phyloP scores from a whole-genome alignment of 53 echinoderm and acorn worm genomes.

The Crossaster papposus region DNA sequence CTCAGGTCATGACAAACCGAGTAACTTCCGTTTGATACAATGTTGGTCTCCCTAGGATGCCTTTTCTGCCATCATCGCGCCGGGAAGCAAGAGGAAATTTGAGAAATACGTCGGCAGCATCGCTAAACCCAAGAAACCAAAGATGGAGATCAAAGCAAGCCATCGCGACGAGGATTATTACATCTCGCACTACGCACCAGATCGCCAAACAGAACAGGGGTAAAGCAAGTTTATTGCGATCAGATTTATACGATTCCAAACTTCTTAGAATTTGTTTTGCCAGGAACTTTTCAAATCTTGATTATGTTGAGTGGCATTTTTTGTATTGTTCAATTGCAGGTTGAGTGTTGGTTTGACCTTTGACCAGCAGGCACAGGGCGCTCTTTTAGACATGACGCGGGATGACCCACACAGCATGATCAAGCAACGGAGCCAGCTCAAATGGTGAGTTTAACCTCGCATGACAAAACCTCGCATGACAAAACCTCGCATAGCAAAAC shows the following conservation, averaged over 20 bases:
- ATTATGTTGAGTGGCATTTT: neutral
- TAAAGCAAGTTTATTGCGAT: conserved; percentile 37
- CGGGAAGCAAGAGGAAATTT: conserved; percentile 70
- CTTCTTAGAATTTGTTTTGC: neutral
- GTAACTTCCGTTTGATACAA: neutral
- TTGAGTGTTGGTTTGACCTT: conserved; percentile 80
- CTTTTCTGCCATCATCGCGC: conserved; percentile 71
- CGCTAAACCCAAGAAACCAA: conserved; percentile 57
- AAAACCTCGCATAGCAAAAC: no score
- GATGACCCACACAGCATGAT: conserved; percentile 78
- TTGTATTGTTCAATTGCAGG: conserved; percentile 38
- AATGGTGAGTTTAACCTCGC: conserved; percentile 60
- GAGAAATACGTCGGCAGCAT: conserved; percentile 29
- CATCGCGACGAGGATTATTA: conserved; percentile 85
- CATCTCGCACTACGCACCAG: conserved; percentile 82
- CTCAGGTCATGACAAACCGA: neutral
- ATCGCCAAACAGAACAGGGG: conserved; percentile 88
- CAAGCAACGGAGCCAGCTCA: conserved; percentile 65
- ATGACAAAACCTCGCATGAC: neutral
- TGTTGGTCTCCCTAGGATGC: conserved; percentile 58
- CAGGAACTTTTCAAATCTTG: neutral
- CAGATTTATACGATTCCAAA: no score
- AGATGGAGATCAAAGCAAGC: conserved; percentile 53
- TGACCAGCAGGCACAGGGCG: conserved; percentile 85
- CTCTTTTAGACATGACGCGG: conserved; percentile 85